phyloP scores from a whole-genome alignment of 2,113 vertebrate species.

The Pygoscelis adeliae region DNA sequence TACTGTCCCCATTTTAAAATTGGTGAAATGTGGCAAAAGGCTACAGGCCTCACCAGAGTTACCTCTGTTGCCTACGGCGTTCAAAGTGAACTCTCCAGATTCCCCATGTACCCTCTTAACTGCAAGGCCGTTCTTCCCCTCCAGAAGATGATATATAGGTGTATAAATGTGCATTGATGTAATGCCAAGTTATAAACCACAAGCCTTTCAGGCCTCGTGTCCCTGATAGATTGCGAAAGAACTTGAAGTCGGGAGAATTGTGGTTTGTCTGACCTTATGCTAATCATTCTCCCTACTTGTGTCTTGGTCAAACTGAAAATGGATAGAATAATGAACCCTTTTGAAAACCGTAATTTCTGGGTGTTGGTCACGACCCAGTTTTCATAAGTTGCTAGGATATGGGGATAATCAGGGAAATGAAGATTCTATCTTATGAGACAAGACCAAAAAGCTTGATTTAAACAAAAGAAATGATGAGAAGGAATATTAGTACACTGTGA shows the following conservation, averaged over 20 bases:
- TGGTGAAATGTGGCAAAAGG: neutral
- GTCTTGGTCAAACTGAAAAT: slow-evolving; percentile 48
- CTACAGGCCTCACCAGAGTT: neutral
- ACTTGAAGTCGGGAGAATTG: slow-evolving; percentile 47
- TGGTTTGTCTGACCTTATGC: slow-evolving; percentile 57
- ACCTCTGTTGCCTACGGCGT: neutral
- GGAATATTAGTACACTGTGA: slow-evolving; percentile 48
- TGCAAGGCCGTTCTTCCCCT: neutral
- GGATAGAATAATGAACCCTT: slow-evolving; percentile 15
- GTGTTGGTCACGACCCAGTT: slow-evolving; percentile 44
- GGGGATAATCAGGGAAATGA: slow-evolving; percentile 24
- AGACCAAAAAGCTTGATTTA: slow-evolving; percentile 28
- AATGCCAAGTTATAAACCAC: slow-evolving; percentile 66
- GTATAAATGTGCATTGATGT: slow-evolving; percentile 67
- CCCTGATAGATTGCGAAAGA: slow-evolving; percentile 59
- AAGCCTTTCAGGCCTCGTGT: slow-evolving; percentile 59
- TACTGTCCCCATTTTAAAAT: neutral
- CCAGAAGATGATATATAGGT: slow-evolving; percentile 58
- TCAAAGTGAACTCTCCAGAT: neutral
- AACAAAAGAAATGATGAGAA: slow-evolving; percentile 37
- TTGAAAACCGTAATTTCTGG: slow-evolving; percentile 13
- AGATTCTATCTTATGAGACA: slow-evolving; percentile 31
- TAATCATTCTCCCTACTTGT: slow-evolving; percentile 45
- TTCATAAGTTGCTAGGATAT: slow-evolving; percentile 46
- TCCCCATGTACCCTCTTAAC: neutral